Conservation (phyloP, 2,113 vertebrate genomes). For the Etheostoma spectabile region DNA sequence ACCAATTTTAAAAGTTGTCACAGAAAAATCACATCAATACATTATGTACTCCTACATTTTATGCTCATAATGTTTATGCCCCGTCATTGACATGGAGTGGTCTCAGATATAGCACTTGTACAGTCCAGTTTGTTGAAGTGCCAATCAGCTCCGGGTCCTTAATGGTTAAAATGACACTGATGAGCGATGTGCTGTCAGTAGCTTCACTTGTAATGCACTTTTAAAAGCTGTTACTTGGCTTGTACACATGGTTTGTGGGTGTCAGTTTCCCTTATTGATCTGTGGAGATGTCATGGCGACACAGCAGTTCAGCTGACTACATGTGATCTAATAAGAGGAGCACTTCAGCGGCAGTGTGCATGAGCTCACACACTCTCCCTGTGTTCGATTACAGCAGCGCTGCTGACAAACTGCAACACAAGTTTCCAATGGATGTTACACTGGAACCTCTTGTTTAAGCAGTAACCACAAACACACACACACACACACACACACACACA, state of each 20-base stretch:
- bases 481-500: too few species aligned
- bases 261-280: slow-evolving; percentile 50
- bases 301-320: slow-evolving; percentile 35
- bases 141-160: too few species aligned
- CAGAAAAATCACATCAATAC: too few species aligned
- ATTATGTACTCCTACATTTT: too few species aligned
- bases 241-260: slow-evolving; percentile 25
- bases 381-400: slow-evolving; percentile 20
- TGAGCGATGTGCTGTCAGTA: slow-evolving; percentile 13
- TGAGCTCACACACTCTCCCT: slow-evolving; percentile 52
- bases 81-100: too few species aligned
- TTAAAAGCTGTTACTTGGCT: slow-evolving; percentile 36
- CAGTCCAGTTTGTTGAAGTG: too few species aligned
- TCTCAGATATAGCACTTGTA: too few species aligned
- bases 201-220: slow-evolving; percentile 52
- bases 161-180: slow-evolving; percentile 1
- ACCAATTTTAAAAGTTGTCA: too few species aligned
- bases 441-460: slow-evolving; percentile 12
- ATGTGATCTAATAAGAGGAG: slow-evolving; percentile 59
- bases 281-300: slow-evolving; percentile 42
- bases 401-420: slow-evolving; percentile 32
- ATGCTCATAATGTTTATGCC: too few species aligned
- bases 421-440: slow-evolving; percentile 9
- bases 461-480: too few species aligned
- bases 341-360: slow-evolving; percentile 41